Evolutionary conservation across 2,888 invertebrate species (phyloP).

Genomic region (Notocelia uddmanniana): DNA sequence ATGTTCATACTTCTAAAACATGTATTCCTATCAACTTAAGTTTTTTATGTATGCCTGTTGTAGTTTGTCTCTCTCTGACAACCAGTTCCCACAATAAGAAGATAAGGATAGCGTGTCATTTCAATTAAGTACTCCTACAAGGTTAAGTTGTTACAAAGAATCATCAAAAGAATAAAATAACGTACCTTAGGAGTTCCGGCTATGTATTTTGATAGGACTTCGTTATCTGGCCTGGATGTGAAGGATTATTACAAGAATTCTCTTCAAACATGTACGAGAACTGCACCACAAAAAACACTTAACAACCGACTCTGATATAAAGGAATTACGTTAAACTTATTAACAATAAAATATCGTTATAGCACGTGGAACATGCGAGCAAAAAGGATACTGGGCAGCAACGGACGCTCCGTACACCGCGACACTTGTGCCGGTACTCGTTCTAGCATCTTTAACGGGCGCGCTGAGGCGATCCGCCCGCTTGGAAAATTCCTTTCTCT

Average conservation of each 20-base stretch:
- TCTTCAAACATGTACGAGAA: slow-evolving; percentile 35
- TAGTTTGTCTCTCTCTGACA: slow-evolving; percentile 38
- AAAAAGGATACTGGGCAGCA: slow-evolving; percentile 79
- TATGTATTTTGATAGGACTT: slow-evolving; percentile 77
- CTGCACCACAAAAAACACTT: slow-evolving; percentile 33
- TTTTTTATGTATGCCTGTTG: slow-evolving; percentile 25
- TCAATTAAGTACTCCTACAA: slow-evolving; percentile 43
- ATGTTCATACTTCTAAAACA: slow-evolving; percentile 19
- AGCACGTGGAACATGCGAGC: slow-evolving; percentile 68
- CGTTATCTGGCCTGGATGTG: slow-evolving; percentile 75
- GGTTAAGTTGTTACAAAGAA: slow-evolving; percentile 45
- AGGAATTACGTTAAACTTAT: slow-evolving; percentile 21
- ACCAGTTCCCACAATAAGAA: slow-evolving; percentile 39
- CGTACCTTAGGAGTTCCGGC: slow-evolving; percentile 75
- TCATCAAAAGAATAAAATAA: slow-evolving; percentile 40
- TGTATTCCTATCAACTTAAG: slow-evolving; percentile 14
- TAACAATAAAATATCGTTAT: slow-evolving; percentile 39
- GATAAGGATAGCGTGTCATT: slow-evolving; percentile 43
- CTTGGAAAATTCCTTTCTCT: slow-evolving; percentile 88
- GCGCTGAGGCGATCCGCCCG: slow-evolving; percentile 68
- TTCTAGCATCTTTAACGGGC: slow-evolving; percentile 67
- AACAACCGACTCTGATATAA: slow-evolving; percentile 6
- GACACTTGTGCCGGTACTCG: slow-evolving; percentile 73
- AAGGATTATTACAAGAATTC: slow-evolving; percentile 57
- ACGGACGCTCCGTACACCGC: slow-evolving; percentile 71